A percentile compares a stretch with the other conserved stretches of the same genome.
These are phyloP conservation scores for Ictidomys tridecemlineatus DNA, from an alignment of 2,113 vertebrate species.

Conservation along the genomic window DNA sequence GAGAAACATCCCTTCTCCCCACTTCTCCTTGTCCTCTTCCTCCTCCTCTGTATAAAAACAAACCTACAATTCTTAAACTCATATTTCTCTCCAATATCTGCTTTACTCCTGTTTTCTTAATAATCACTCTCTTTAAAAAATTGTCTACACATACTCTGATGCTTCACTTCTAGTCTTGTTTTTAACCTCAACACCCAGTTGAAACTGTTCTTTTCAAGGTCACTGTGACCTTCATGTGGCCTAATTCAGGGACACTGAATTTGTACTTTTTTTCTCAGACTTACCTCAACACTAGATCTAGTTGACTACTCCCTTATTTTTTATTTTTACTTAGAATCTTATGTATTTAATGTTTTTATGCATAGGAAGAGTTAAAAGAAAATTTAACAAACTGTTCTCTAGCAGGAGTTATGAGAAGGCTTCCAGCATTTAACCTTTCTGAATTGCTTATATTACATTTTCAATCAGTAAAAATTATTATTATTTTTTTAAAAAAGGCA, in stretches of 20 bases:
- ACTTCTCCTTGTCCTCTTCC: neutral
- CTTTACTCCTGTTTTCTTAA: neutral
- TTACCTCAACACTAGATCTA: neutral
- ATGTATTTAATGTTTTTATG: neutral
- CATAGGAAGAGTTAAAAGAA: neutral
- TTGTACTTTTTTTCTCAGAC: neutral
- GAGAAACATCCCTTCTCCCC: neutral
- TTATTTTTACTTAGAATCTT: neutral
- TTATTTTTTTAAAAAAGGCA: too few relatives aligned
- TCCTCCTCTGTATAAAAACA: neutral
- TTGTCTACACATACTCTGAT: neutral
- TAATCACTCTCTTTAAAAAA: neutral
- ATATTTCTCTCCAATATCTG: neutral
- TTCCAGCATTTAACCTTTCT: neutral
- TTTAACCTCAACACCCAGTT: neutral
- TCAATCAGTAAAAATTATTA: neutral
- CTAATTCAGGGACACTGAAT: neutral
- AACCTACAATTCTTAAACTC: neutral
- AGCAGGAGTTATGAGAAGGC: neutral
- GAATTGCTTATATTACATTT: neutral
- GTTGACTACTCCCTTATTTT: neutral
- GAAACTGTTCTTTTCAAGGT: neutral
- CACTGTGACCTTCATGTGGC: neutral
- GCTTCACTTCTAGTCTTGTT: neutral
- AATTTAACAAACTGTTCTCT: neutral